A percentile compares a stretch with the other conserved stretches of the same genome.
Conservation (phyloP, 2,888 invertebrate genomes). For the Anagyrus pseudococci region DNA sequence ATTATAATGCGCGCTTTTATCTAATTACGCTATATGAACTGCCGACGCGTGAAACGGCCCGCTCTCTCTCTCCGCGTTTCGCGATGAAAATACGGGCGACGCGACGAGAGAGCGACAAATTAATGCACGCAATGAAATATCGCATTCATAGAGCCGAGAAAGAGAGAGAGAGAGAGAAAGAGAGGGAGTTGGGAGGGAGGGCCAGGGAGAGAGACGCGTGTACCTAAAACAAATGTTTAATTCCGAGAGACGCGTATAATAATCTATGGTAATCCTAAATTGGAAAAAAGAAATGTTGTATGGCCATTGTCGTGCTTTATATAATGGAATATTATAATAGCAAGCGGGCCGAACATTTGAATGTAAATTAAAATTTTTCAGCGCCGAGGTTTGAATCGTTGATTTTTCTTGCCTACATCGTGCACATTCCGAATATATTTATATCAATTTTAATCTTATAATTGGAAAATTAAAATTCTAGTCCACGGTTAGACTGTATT, state of each 20-base stretch:
- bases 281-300: background rate
- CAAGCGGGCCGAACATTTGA: no score
- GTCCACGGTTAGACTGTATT: no score
- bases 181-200: background rate
- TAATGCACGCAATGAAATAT: slow-evolving; percentile 31
- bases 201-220: slow-evolving; percentile 4
- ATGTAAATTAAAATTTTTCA: no score
- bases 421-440: no score
- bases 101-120: slow-evolving; percentile 23
- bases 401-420: no score
- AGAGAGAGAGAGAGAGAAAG: no score
- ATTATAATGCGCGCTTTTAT: slow-evolving; percentile 32
- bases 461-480: no score
- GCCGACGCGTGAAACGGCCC: slow-evolving; percentile 20
- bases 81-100: no score
- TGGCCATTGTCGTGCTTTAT: no score
- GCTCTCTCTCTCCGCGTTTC: background rate
- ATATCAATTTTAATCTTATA: no score
- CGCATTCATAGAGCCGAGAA: background rate
- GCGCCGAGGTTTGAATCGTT: no score
- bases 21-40: slow-evolving; percentile 27
- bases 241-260: slow-evolving; percentile 1
- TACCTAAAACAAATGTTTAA: slow-evolving; percentile 27
- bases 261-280: slow-evolving; percentile 18
- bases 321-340: no score